phyloP scores from a whole-genome alignment of 2,797 vertebrate species.

The Gouania willdenowi region DNA sequence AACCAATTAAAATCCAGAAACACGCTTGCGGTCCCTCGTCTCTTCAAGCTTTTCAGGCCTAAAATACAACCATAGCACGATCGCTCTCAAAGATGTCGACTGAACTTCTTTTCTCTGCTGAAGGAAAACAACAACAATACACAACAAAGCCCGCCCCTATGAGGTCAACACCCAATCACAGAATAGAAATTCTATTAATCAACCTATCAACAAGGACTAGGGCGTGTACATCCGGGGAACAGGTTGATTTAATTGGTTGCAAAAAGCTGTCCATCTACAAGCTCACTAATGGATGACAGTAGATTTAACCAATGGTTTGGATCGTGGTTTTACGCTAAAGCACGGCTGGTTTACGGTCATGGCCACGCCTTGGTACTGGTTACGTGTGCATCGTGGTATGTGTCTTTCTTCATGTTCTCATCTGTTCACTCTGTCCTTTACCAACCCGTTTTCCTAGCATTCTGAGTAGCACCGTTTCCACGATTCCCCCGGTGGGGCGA shows the following conservation, averaged over 20 bases:
- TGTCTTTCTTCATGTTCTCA: not conserved
- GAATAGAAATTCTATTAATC: constrained; percentile 3
- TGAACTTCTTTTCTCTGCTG: constrained; percentile 20
- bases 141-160: constrained; percentile 16
- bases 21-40: not conserved
- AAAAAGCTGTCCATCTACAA: not conserved
- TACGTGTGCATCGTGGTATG: constrained; percentile 30
- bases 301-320: constrained; percentile 34
- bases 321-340: constrained; percentile 5
- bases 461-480: too few species aligned
- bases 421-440: constrained; percentile 21
- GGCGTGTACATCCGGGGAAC: not conserved
- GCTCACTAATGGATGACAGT: not conserved
- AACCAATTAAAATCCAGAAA: constrained; percentile 1
- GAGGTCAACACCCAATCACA: constrained; percentile 43
- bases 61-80: not conserved
- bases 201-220: not conserved
- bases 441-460: too few species aligned
- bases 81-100: constrained; percentile 66
- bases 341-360: constrained; percentile 8
- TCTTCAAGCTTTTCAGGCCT: not conserved
- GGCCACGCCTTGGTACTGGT: not conserved
- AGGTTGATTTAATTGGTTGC: constrained; percentile 50
- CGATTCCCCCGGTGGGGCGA: too few species aligned
- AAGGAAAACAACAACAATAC: constrained; percentile 74